phyloP scores from a whole-genome alignment of 2,888 invertebrate genomes.

The Tortricodes alternella region DNA sequence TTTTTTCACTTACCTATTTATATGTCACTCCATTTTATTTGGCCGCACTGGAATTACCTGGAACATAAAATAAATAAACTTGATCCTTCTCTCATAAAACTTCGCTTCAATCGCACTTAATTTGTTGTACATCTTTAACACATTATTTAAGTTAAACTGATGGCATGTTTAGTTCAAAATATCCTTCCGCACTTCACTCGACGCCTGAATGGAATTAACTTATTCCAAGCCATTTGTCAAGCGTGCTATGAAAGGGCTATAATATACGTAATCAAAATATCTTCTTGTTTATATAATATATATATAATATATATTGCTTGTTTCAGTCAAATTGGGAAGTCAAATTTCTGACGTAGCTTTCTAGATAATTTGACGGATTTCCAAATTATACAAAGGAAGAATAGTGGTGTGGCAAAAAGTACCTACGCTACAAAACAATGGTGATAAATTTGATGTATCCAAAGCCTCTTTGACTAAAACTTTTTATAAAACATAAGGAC shows the following conservation, averaged over 20 bases:
- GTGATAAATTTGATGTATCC: too few species aligned
- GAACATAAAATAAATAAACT: not conserved
- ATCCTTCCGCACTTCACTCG: constrained; percentile 36
- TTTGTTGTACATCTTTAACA: too few species aligned
- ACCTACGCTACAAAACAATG: too few species aligned
- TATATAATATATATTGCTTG: not conserved
- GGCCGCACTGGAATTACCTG: constrained; percentile 11
- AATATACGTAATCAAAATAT: constrained; percentile 23
- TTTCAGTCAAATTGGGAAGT: constrained; percentile 21
- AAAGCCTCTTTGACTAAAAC: too few species aligned
- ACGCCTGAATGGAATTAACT: constrained; percentile 4
- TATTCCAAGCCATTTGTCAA: not conserved
- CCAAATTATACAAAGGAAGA: too few species aligned
- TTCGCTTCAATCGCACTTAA: too few species aligned
- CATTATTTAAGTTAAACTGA: too few species aligned
- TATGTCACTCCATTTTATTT: constrained; percentile 16
- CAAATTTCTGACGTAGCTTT: too few species aligned
- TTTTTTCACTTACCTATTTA: not conserved
- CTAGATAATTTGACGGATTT: too few species aligned
- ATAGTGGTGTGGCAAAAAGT: too few species aligned
- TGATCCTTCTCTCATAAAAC: too few species aligned
- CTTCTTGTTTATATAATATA: not conserved
- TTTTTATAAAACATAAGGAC: too few species aligned
- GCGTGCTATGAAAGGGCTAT: constrained; percentile 1
- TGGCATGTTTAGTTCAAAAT: constrained; percentile 32